These are phyloP conservation scores for Ceriagrion tenellum DNA, from an alignment of 2,888 invertebrate genomes.

Conservation along the genomic window DNA sequence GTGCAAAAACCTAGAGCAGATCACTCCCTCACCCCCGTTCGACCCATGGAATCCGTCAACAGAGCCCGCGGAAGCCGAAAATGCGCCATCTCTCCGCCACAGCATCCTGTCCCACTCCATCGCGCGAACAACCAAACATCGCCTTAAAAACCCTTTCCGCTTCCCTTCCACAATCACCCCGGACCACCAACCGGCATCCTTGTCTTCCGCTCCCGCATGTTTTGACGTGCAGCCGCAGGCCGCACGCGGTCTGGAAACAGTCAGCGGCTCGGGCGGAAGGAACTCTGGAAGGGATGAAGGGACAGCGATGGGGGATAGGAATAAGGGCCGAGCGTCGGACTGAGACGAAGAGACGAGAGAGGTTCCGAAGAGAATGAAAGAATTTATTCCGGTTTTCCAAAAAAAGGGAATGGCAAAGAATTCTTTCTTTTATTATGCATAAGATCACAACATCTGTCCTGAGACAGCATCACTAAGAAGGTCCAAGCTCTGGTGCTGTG, in stretches of 20 bases:
- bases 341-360: no score
- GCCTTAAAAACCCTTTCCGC: background rate
- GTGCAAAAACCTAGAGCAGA: background rate
- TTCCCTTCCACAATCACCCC: background rate
- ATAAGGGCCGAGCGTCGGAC: no score
- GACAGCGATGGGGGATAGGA: background rate
- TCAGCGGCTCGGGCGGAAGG: background rate
- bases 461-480: no score
- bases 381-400: background rate
- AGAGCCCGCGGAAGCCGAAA: background rate
- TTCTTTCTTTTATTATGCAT: no score
- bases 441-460: no score
- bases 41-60: background rate
- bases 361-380: background rate
- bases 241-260: conserved; percentile 38
- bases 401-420: no score
- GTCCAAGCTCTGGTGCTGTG: no score
- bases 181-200: background rate
- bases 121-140: background rate
- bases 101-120: background rate
- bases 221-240: conserved; percentile 40
- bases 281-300: background rate
- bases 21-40: background rate
- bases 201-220: background rate
- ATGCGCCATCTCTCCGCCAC: background rate